Evolutionary conservation across 2,113 vertebrate species (phyloP).

Genomic region (Nesoenas mayeri): DNA sequence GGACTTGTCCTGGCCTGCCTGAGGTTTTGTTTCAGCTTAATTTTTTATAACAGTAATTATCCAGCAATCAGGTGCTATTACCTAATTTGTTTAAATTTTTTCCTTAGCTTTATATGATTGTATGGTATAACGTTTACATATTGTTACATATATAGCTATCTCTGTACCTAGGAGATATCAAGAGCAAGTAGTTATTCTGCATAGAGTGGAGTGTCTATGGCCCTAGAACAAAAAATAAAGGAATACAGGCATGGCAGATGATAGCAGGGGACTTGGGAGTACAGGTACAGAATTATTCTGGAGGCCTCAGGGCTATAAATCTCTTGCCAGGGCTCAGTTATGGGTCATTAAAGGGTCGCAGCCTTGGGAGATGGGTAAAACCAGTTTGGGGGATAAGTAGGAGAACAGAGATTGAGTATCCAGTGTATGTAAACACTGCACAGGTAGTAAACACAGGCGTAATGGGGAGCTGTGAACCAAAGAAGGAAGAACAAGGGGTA

Average conservation of each 20-base stretch:
- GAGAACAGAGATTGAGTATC: neutral
- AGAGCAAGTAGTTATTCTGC: neutral
- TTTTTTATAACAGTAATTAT: neutral
- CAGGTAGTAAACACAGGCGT: neutral
- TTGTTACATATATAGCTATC: neutral
- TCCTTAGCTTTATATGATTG: neutral
- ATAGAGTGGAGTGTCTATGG: neutral
- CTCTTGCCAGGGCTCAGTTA: rapidly evolving
- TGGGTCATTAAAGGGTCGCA: neutral
- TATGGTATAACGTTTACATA: neutral
- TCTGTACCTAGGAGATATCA: neutral
- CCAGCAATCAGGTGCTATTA: neutral
- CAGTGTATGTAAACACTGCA: neutral
- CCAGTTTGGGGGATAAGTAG: neutral
- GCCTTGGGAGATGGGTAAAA: neutral
- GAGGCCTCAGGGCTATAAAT: neutral
- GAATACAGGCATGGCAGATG: rapidly evolving
- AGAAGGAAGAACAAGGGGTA: neutral
- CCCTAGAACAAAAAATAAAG: neutral
- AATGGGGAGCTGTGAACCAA: neutral
- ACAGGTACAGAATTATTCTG: neutral
- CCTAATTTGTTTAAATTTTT: neutral
- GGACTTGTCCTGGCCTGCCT: neutral
- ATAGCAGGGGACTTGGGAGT: neutral
- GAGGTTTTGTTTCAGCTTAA: neutral